Evolutionary conservation across 2,888 invertebrate species (phyloP), one percentile per base, ranked within the genome.

Genomic region (Philereme vetulata): DNA sequence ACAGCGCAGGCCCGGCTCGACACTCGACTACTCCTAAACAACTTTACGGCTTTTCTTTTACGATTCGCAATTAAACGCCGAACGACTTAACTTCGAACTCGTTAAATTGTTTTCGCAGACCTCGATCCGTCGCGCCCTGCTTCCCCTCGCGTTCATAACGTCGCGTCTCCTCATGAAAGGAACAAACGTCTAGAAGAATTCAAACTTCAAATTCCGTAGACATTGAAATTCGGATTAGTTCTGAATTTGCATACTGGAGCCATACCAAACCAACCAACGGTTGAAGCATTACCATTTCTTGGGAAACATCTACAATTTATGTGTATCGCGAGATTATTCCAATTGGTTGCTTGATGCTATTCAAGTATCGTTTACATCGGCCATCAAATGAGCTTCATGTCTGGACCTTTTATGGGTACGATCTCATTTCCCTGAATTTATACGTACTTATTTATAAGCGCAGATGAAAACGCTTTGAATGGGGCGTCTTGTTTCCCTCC

Each of bases 11-110:
- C 40, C 21, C 60, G 44, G 64, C 65, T 56, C 72, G 61, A 66
- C 65, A 64, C 68, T 65, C 61, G 54, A 52, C 71, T 60, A 59
- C 64, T 66, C 66, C 71, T 72, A 70, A 76, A 72, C 75, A 69
- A 76, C 68, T 78, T 81, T 75, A 80, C 72, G 77, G 74, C 69
- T 70, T 77, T 75, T 73, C 74, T 75, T 78, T 80, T 76, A 79
- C 77, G 77, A 72, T 71, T 74, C 65, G 73, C 78, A 77, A 80
- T 79, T 78, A 80, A 79, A 78, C 76, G 71, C 75, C 71, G 69
- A 77, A 77, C 74, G 78, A 76, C 72, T 73, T 67, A 64, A 75
- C 77, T 75, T 70, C 40, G 67, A 70, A 57, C 66, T 60, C 67
- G 75, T 76, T 68, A 76, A 76, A 72, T 72, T 73, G 74, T 75